Conservation (phyloP, 2,888 invertebrate genomes). For the Sesia bembeciformis region DNA sequence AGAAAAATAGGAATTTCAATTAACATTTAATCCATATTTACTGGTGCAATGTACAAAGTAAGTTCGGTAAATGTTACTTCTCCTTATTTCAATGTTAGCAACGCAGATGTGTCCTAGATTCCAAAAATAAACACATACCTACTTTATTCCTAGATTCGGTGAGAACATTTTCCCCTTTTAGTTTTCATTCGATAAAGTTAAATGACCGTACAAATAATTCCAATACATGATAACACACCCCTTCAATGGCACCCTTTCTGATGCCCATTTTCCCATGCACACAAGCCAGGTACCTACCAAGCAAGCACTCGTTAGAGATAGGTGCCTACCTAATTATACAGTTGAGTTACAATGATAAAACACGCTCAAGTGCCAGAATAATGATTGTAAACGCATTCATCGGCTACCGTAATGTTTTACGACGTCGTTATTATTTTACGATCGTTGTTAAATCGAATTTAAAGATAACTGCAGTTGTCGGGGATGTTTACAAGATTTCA, state of each 20-base stretch:
- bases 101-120: neutral
- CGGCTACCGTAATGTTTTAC: constrained; percentile 53
- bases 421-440: constrained; percentile 60
- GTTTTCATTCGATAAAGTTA: neutral
- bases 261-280: constrained; percentile 31
- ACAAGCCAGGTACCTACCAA: constrained; percentile 32
- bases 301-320: neutral
- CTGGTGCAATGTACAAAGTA: too few species aligned
- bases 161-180: constrained; percentile 20
- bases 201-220: neutral
- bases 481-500: constrained; percentile 50
- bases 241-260: constrained; percentile 8
- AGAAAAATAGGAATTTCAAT: too few species aligned
- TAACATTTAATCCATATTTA: too few species aligned
- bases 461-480: constrained; percentile 47
- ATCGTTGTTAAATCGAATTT: constrained; percentile 43
- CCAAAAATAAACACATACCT: neutral
- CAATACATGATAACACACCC: constrained; percentile 15
- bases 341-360: constrained; percentile 23
- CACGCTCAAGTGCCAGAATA: constrained; percentile 30
- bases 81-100: neutral
- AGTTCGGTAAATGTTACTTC: too few species aligned
- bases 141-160: constrained; percentile 5
- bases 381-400: constrained; percentile 25
- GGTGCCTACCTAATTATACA: constrained; percentile 2